Base-by-base conservation (phyloP, 1,140 invertebrate genomes). In the Heliconius eleuchia region DNA sequence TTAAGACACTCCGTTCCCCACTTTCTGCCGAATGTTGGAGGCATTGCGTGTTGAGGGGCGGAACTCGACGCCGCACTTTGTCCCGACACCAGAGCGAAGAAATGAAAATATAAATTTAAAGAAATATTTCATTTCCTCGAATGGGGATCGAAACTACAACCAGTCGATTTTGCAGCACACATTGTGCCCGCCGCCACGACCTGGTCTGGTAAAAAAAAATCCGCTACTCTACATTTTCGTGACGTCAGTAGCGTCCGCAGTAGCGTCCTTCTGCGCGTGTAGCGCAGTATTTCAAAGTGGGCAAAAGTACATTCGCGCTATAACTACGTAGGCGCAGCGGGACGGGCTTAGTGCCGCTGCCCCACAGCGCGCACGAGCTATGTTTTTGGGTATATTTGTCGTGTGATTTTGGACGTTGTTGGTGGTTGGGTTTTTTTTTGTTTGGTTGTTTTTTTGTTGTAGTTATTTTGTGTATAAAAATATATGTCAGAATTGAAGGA, bases 261-360 rank as follows among this genome's bases (percentile, higher is more conserved):
- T 89, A 83, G 75, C 88, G 86, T 81, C 80, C 57, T 82, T 92
- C 71, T 92, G 73, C 82, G 8, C 6, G 78, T 70, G 50, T 83
- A 52, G 85, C 87, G 92, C 84, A 73, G 85, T 94, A 93, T 94
- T 91, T 94, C 92, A 93, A 94, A 94, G 92, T 92, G 91, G 92
- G 91, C 92, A 94, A 93, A 92, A 93, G 92, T 94, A 94, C 91
- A 91, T 92, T 91, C 90, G 89, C 91, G 89, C 90, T 92, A 94
- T 92, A 93, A 87, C 89, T 94, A 92, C 86, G 92, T 93, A 93
- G 88, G 91, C 88, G 87, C 85, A 89, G 86, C 86, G 92, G 91
- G 90, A 92, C 91, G 84, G 85, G 87, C 84, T 87, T 90, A 88
- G 85, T 16, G 79, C 34, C 23, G 11, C 1, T 2, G 19, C 9